Evolutionary conservation across 2,888 invertebrate species (phyloP).

Genomic region (Chesias legatella): DNA sequence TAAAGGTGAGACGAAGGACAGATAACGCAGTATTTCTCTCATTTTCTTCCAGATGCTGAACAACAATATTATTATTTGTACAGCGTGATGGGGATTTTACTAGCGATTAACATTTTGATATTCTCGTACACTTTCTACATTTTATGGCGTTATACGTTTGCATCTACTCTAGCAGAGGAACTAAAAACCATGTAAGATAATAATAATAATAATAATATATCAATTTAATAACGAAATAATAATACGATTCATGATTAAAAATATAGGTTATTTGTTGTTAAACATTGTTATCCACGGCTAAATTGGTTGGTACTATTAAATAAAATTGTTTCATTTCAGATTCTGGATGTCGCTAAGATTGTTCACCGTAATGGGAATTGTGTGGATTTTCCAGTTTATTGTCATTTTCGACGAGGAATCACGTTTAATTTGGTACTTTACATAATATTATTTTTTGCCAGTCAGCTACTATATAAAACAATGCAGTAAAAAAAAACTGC

Average conservation of each 20-base stretch:
- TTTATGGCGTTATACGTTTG: constrained; percentile 9
- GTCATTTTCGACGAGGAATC: no score
- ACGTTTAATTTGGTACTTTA: no score
- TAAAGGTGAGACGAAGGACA: no score
- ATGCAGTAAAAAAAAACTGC: no score
- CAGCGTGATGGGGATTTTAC: constrained; percentile 79
- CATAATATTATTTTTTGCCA: no score
- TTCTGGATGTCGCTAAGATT: constrained; percentile 6
- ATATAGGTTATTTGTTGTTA: no score
- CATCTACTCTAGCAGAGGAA: constrained; percentile 1
- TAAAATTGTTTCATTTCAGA: constrained; percentile 5
- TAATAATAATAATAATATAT: no score
- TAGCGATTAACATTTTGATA: constrained; percentile 78
- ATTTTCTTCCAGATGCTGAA: constrained; percentile 55
- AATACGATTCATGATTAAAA: no score
- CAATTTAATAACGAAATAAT: no score
- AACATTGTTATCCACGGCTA: no score
- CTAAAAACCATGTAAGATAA: constrained; percentile 9
- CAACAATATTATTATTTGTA: constrained; percentile 83
- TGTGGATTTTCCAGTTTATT: constrained; percentile 12
- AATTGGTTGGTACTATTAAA: no score
- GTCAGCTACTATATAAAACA: no score
- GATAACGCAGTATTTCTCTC: not conserved
- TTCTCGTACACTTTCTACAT: constrained; percentile 67
- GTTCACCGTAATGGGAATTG: constrained; percentile 13